Conservation (phyloP, 2,797 vertebrate species). For the Sebastes elongatus region DNA sequence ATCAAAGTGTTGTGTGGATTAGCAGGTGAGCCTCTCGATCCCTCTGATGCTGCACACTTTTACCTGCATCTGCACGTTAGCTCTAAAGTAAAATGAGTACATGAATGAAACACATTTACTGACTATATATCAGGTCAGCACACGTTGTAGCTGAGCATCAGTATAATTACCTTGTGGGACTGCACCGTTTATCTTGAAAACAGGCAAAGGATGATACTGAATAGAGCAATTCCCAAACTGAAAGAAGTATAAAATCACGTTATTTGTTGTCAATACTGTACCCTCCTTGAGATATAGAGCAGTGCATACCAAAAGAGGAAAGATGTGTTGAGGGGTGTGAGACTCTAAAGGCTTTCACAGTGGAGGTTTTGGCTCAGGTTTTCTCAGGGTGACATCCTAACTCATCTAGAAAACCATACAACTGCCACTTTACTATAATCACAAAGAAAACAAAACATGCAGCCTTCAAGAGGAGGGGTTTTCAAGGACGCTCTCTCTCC, state of each 20-base stretch:
- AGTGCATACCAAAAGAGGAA: not conserved
- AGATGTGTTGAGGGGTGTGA: not conserved
- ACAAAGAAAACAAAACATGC: constrained; percentile 51
- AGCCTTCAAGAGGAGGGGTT: constrained; percentile 12
- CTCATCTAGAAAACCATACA: constrained; percentile 34
- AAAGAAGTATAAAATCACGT: not conserved
- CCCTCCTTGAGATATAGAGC: not conserved
- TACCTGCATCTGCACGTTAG: not conserved
- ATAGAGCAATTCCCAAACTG: not conserved
- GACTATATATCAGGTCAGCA: not conserved
- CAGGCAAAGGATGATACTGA: not conserved
- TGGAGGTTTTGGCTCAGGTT: not conserved
- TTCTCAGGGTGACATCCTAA: constrained; percentile 8
- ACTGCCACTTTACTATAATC: constrained; percentile 27
- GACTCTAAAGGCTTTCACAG: not conserved
- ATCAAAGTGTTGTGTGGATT: constrained; percentile 3
- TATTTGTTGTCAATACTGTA: not conserved
- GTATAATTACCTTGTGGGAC: not conserved
- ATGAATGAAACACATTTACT: not conserved
- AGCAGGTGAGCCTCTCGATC: not conserved
- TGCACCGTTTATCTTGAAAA: not conserved
- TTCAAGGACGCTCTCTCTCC: constrained; percentile 33
- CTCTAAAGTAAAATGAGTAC: not conserved
- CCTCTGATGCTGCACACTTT: not conserved
- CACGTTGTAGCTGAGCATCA: not conserved